phyloP scores from a whole-genome alignment of 2,888 invertebrate genomes.

The Ephialtes manifestator region DNA sequence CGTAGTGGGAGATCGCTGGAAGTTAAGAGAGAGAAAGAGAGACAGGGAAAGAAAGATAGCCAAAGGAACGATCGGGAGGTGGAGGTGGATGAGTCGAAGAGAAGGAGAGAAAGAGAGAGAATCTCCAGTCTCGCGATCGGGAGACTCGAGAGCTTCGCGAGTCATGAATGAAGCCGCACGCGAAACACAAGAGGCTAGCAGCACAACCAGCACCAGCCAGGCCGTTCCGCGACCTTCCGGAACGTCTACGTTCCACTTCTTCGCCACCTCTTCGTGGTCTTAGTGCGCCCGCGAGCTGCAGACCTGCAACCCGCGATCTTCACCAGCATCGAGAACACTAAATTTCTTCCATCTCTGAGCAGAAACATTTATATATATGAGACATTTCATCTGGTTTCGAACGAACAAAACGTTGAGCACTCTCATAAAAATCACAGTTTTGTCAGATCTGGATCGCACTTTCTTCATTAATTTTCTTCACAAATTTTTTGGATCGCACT shows the following conservation, averaged over 20 bases:
- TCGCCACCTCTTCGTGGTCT: constrained; percentile 60
- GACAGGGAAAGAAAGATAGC: constrained; percentile 42
- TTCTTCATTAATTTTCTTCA: too few species aligned
- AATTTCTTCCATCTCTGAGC: neutral
- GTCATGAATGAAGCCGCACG: constrained; percentile 74
- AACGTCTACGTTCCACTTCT: constrained; percentile 76
- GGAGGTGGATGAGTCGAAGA: constrained; percentile 85
- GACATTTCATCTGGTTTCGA: too few species aligned
- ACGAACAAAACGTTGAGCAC: too few species aligned
- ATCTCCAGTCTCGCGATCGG: constrained; percentile 61
- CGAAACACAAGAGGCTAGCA: constrained; percentile 70
- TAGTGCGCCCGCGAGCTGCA: constrained; percentile 56
- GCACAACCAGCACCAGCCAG: constrained; percentile 52
- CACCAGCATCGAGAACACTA: constrained; percentile 32
- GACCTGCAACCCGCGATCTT: constrained; percentile 47
- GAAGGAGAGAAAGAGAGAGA: constrained; percentile 53
- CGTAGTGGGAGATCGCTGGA: neutral
- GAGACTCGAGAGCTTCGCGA: constrained; percentile 60
- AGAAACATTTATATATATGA: neutral
- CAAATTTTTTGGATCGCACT: too few species aligned
- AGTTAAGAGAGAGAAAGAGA: constrained; percentile 14
- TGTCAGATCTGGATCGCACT: too few species aligned
- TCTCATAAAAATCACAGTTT: too few species aligned
- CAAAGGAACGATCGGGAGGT: constrained; percentile 85
- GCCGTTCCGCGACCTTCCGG: constrained; percentile 78